Evolutionary conservation across 2,888 invertebrate genomes (phyloP).

Genomic region (Steinernema hermaphroditum): DNA sequence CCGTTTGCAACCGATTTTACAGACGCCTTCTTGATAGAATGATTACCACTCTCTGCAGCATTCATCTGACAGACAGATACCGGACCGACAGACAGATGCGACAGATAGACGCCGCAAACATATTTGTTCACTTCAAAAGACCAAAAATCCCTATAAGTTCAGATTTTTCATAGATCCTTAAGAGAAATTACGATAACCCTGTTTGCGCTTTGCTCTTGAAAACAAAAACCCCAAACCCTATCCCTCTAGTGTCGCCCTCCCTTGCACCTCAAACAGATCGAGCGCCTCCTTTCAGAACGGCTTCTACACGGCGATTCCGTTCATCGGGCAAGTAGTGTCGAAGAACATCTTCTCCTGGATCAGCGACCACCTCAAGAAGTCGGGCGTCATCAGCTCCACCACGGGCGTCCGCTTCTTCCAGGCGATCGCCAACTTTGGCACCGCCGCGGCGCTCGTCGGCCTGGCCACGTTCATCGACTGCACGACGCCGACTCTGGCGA

Average conservation of each 20-base stretch:
- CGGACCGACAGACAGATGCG: too few species aligned
- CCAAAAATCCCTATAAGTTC: too few species aligned
- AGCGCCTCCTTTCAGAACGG: conserved; percentile 53
- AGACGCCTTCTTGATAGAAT: too few species aligned
- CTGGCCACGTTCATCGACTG: conserved; percentile 48
- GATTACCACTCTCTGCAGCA: too few species aligned
- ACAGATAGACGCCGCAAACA: too few species aligned
- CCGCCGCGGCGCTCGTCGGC: conserved; percentile 39
- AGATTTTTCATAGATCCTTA: too few species aligned
- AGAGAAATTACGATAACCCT: too few species aligned
- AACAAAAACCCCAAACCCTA: too few species aligned
- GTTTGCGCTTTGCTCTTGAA: too few species aligned
- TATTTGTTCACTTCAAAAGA: too few species aligned
- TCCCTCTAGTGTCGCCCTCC: background rate
- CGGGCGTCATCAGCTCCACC: conserved; percentile 43
- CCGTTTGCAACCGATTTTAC: too few species aligned
- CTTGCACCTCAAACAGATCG: background rate
- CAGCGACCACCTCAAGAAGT: conserved; percentile 49
- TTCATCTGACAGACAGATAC: too few species aligned
- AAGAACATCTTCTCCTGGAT: conserved; percentile 50
- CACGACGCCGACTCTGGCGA: conserved; percentile 43
- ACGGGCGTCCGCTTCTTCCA: conserved; percentile 49
- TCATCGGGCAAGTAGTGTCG: conserved; percentile 47
- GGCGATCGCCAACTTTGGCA: conserved; percentile 46
- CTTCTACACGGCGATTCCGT: conserved; percentile 53